Base-by-base conservation (phyloP, 1,140 invertebrate genomes). In the Cheumatopsyche charites region DNA sequence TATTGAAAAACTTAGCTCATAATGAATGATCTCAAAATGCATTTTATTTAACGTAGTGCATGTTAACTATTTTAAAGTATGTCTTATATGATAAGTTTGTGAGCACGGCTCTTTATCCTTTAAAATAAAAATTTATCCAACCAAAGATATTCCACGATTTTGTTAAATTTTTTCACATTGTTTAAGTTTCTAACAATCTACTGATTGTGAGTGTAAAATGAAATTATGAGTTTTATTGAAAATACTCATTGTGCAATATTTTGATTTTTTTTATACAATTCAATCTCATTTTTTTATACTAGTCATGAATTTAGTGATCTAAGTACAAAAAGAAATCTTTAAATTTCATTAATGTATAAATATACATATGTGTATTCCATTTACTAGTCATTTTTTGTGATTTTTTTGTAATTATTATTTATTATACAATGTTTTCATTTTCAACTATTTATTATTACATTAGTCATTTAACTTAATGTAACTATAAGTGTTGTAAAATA, bases 401-500 rank as follows among this genome's bases (percentile, higher is more conserved):
- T 62, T 62, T 62, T 62, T 52, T 52, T 17, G 15, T 45, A 19
- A 17, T 52, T 17, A 13, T 47, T 47, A 6, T 6, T 17, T 47
- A 47, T 47, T 52, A 36, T 36, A 36, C 29, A 36, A 26, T 62
- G 26, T 62, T 62, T 62, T n/a, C n/a, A 62, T 62, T 29, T 21
- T 62, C 6, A 26, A 19, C n/a, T 62, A 62, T 29, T 26, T 62
- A 29, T n/a, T n/a, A n/a, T n/a, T n/a, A n/a, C n/a, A 13, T 62
- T 21, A 49, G 4, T 4, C 19, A 4, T 19, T 61, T 61, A 61
- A 61, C 55, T 61, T 62, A 41, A 1, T 62, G 23, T 62, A 13
- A 21, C 13, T 25, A 62, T 62, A 12, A 62, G 12, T 62, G 58
- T 62, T 62, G 58, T 62, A 62, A 62, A 62, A 62, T 62, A 62